Percentiles rank a stretch among this genome's conserved stretches.
phyloP scores from a whole-genome alignment of 2,113 vertebrate genomes.

The Psammodynastes pulverulentus region DNA sequence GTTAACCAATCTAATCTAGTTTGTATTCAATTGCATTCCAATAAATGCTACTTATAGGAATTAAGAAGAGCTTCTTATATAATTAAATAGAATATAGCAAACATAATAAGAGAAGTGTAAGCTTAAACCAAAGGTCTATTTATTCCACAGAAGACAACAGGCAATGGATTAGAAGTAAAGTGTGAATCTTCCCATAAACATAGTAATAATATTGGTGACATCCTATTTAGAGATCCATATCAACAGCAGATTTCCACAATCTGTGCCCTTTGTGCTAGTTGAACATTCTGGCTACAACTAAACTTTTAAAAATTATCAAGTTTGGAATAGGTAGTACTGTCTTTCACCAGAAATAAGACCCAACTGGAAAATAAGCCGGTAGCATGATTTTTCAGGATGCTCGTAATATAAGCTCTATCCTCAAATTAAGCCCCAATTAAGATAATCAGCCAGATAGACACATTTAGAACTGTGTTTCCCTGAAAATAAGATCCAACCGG shows the following conservation, averaged over 20 bases:
- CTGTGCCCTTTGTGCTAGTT: background rate
- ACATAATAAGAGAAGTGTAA: background rate
- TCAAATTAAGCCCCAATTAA: no score
- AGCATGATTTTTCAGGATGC: no score
- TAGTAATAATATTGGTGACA: background rate
- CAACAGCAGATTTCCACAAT: background rate
- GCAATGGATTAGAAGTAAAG: no score
- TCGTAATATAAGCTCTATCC: no score
- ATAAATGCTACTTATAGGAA: background rate
- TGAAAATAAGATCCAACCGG: no score
- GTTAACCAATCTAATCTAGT: background rate
- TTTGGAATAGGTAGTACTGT: background rate
- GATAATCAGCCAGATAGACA: no score
- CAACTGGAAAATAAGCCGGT: no score
- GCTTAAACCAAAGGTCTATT: background rate
- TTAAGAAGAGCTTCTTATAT: background rate
- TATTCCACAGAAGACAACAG: background rate
- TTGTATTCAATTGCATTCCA: background rate
- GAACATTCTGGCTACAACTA: background rate
- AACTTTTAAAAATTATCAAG: background rate
- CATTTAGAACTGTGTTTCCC: no score
- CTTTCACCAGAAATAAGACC: no score
- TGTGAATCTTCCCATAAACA: background rate
- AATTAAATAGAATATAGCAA: background rate
- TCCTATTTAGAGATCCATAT: background rate